Evolutionary conservation across 2,888 invertebrate genomes (phyloP).

Genomic region (Spodoptera exigua): DNA sequence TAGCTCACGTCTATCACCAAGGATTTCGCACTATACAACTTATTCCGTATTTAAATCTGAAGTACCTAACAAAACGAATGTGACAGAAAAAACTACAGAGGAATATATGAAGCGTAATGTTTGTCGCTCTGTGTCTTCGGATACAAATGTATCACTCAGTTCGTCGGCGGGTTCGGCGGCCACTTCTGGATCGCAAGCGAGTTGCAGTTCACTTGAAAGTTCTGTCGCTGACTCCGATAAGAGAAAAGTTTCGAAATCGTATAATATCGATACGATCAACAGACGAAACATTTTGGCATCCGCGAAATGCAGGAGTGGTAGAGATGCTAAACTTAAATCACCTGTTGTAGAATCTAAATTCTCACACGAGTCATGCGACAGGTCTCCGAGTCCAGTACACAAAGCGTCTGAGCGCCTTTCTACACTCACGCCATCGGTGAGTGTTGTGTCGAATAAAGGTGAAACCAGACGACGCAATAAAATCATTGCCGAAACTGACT

Average conservation of each 20-base stretch:
- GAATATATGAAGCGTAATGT: slow-evolving; percentile 89
- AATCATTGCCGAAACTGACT: slow-evolving; percentile 82
- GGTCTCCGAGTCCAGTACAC: slow-evolving; percentile 84
- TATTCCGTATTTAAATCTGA: slow-evolving; percentile 84
- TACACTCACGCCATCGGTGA: slow-evolving; percentile 87
- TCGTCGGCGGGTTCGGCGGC: slow-evolving; percentile 92
- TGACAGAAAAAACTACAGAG: slow-evolving; percentile 76
- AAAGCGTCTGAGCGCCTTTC: slow-evolving; percentile 88
- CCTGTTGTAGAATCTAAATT: slow-evolving; percentile 93
- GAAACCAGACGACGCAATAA: slow-evolving; percentile 85
- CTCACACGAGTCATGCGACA: slow-evolving; percentile 89
- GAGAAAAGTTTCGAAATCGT: slow-evolving; percentile 92
- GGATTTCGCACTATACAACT: slow-evolving; percentile 78
- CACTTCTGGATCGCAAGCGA: slow-evolving; percentile 93
- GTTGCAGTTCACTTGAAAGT: slow-evolving; percentile 91
- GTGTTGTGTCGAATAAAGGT: slow-evolving; percentile 87
- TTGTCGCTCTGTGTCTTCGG: slow-evolving; percentile 92
- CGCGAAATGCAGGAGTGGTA: slow-evolving; percentile 95
- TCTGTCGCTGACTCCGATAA: slow-evolving; percentile 90
- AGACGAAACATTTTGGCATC: slow-evolving; percentile 96
- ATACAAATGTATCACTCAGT: slow-evolving; percentile 92
- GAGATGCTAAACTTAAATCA: slow-evolving; percentile 92
- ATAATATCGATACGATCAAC: slow-evolving; percentile 95
- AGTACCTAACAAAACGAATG: slow-evolving; percentile 73
- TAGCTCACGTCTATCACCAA: slow-evolving; percentile 86